Conservation (phyloP, 2,888 invertebrate species). For the Cecidostiba fungosa region DNA sequence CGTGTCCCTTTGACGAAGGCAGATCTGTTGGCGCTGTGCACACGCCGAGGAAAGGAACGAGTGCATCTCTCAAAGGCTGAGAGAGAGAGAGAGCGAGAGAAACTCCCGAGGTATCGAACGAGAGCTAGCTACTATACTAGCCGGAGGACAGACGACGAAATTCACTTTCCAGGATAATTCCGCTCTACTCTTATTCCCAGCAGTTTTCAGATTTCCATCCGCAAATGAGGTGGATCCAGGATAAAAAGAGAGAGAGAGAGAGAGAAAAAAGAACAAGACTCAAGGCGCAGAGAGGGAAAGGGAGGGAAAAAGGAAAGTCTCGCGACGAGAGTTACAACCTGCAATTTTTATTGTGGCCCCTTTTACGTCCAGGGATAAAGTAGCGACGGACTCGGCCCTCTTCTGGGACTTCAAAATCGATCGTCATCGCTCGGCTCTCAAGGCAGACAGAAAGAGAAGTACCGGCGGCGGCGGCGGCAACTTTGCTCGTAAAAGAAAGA, state of each 20-base stretch:
- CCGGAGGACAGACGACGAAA: conserved; percentile 43
- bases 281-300: background rate
- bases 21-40: background rate
- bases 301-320: background rate
- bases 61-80: conserved; percentile 45
- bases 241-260: background rate
- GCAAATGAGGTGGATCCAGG: conserved; percentile 41
- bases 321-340: conserved; percentile 46
- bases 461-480: conserved; percentile 23
- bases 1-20: conserved; percentile 28
- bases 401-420: conserved; percentile 56
- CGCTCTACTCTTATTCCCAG: conserved; percentile 6
- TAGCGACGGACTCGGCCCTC: background rate
- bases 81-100: background rate
- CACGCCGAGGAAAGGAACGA: background rate
- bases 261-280: background rate
- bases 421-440: conserved; percentile 53
- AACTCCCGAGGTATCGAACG: conserved; percentile 2
- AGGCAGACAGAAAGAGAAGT: background rate
- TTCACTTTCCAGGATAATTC: conserved; percentile 50
- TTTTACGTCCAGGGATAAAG: conserved; percentile 58
- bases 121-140: conserved; percentile 14
- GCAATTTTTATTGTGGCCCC: conserved; percentile 60
- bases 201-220: conserved; percentile 51
- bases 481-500: conserved; percentile 59